Evolutionary conservation across 2,888 invertebrate genomes (phyloP), one percentile per base, ranked within the genome.

Genomic region (Drosophila macrothrix): DNA sequence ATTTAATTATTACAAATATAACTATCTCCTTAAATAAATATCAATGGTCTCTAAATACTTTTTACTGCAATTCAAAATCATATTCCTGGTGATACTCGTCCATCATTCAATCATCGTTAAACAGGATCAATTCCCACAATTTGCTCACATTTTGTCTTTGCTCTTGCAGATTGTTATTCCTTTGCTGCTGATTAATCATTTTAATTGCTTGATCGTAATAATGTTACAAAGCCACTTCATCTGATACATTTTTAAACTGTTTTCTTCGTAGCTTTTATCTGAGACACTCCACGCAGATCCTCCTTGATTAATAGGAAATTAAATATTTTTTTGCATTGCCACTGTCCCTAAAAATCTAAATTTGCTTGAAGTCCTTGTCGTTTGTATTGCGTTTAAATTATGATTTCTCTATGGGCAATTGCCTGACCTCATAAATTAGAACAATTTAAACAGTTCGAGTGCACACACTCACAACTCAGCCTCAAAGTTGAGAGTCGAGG

Each of bases 341-440:
- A 31, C 12, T 1, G 22, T 22, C n/a, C 14, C 50, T 31, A 39
- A 58, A 25, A 46, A 6, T 6, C 9, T 31, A 19, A 4, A 22
- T 46, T 50, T 41, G 33, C 67, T 66, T 65, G 22, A 63, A 73
- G 52, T 50, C 33, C 33, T 31, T 54, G 35, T 25, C 39, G 46
- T 29, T 14, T 54, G 14, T 16, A 16, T 43, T 56, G 37, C 33
- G 4, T 53, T 60, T 56, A 55, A 33, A 53, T 62, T 59, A 53
- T 49, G 61, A 50, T 67, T 58, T 61, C 25, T 22, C 12, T 54
- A 46, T 67, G 35, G 60, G 64, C 73, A 81, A 81, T 78, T 71
- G 81, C 59, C 76, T 68, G 82, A 81, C 81, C 82, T 73, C 78
- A 81, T 81, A 81, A 81, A 69, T 81, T 78, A 56, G 59, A 71